phyloP scores from a whole-genome alignment of 2,113 vertebrate species.

The Equus quagga region DNA sequence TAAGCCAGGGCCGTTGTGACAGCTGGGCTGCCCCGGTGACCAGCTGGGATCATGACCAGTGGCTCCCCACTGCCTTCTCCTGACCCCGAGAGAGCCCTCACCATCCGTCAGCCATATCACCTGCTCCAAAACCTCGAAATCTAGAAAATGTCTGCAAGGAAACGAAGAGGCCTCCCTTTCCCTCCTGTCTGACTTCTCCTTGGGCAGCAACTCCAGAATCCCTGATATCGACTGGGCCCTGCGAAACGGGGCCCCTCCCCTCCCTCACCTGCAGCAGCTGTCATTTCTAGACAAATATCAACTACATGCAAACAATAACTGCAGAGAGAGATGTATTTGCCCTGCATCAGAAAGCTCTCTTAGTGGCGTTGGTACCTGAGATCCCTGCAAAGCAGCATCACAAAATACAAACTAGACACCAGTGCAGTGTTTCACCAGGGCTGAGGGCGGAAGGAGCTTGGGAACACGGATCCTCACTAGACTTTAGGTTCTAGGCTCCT shows the following conservation, averaged over 20 bases:
- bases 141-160: neutral
- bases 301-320: neutral
- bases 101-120: neutral
- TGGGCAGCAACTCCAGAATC: slow-evolving; percentile 34
- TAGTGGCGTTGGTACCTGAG: neutral
- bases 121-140: neutral
- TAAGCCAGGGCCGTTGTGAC: neutral
- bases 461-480: neutral
- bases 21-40: neutral
- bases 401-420: neutral
- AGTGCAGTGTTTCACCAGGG: neutral
- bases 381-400: neutral
- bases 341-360: neutral
- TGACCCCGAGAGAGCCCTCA: too few species aligned
- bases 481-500: neutral
- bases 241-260: too few species aligned
- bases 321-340: neutral
- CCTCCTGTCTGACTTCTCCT: neutral
- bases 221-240: neutral
- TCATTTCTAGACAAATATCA: neutral
- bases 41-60: neutral
- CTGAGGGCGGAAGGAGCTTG: neutral
- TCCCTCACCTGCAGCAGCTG: neutral
- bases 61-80: neutral
- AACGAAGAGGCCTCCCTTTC: neutral